Conservation (phyloP, 2,113 vertebrate species). For the Tetraodon nigroviridis region DNA sequence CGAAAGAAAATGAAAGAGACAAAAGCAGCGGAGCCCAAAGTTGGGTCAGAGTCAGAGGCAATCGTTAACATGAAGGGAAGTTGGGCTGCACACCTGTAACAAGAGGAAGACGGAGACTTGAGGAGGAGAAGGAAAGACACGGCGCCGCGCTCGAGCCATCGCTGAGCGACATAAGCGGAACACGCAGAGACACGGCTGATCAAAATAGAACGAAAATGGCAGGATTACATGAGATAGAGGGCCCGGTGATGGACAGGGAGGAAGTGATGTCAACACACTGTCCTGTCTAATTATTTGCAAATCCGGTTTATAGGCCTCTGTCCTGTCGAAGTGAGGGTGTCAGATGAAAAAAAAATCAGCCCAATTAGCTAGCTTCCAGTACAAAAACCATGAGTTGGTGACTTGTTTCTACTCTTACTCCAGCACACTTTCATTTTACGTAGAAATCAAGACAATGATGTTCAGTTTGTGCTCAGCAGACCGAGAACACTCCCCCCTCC, state of each 20-base stretch:
- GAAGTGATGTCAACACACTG: slow-evolving; percentile 4
- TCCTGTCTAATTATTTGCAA: no score
- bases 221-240: slow-evolving; percentile 32
- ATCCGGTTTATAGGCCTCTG: no score
- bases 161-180: slow-evolving; percentile 29
- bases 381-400: no score
- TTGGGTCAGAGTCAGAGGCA: background rate
- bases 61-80: background rate
- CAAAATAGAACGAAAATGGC: slow-evolving; percentile 44
- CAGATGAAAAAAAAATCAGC: no score
- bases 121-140: slow-evolving; percentile 1
- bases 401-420: no score
- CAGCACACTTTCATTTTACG: no score
- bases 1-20: slow-evolving; percentile 15
- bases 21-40: slow-evolving; percentile 1
- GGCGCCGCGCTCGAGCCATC: background rate
- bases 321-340: no score
- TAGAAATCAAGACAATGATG: background rate
- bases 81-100: background rate
- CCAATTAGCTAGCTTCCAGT: no score
- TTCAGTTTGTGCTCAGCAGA: background rate
- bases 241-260: slow-evolving; percentile 7
- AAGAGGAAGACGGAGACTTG: slow-evolving; percentile 2
- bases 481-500: no score
- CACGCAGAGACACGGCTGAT: slow-evolving; percentile 27